These are phyloP conservation scores for human (Homo sapiens) DNA, from an alignment of 2,113 vertebrate species.

Conservation along the genomic window GRCh38 chr7:156162501-156163000, in stretches of 20 bases:
- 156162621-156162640: fast-evolving
- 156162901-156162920: too few relatives aligned
- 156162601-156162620: fast-evolving
- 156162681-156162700: fast-evolving
- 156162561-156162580: fast-evolving
- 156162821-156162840: background rate
- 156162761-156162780: fast-evolving
- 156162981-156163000: fast-evolving
- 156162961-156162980: fast-evolving
- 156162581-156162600: fast-evolving
- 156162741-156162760: background rate
- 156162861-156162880: fast-evolving
- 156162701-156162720: background rate
- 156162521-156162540: too few relatives aligned
- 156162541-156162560: background rate
- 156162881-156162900: fast-evolving
- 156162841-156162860: background rate
- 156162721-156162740: fast-evolving
- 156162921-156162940: background rate
- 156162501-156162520: too few relatives aligned
- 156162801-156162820: fast-evolving
- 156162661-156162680: fast-evolving
- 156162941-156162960: background rate
- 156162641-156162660: fast-evolving
- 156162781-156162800: fast-evolving